Evolutionary conservation across 92 coral and sea anemone genomes (phyloP).

Genomic region (Hydrozoanthus gracilis): DNA sequence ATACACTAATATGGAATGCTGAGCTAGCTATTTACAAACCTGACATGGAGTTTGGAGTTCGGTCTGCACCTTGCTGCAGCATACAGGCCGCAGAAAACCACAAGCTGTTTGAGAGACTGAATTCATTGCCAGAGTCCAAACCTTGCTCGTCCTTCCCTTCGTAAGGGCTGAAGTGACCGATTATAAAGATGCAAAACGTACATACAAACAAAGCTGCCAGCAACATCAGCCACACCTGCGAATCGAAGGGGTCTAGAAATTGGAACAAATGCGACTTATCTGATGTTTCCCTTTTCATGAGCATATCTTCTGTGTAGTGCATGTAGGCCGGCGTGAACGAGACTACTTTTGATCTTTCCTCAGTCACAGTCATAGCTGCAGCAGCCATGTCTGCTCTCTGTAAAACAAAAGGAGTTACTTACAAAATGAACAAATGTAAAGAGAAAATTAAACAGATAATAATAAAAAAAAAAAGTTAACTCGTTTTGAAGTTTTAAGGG

Average conservation of each 20-base stretch:
- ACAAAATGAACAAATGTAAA: neutral
- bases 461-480: neutral
- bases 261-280: slow-evolving; percentile 55
- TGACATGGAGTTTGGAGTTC: slow-evolving; percentile 65
- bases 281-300: slow-evolving; percentile 39
- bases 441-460: neutral
- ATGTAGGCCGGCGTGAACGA: slow-evolving; percentile 75
- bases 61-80: slow-evolving; percentile 71
- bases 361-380: slow-evolving; percentile 69
- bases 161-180: slow-evolving; percentile 53
- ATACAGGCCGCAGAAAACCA: slow-evolving; percentile 49
- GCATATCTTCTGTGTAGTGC: slow-evolving; percentile 68
- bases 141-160: slow-evolving; percentile 40
- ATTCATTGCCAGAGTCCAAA: neutral
- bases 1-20: no score
- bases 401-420: neutral
- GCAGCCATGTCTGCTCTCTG: slow-evolving; percentile 79
- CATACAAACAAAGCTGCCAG: slow-evolving; percentile 56
- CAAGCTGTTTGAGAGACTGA: slow-evolving; percentile 32
- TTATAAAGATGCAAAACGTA: slow-evolving; percentile 9
- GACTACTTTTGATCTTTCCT: slow-evolving; percentile 59
- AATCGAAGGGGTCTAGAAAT: slow-evolving; percentile 69
- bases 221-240: slow-evolving; percentile 65
- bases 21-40: slow-evolving; percentile 30
- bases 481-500: no score